A percentile compares a stretch with the other conserved stretches of the same genome.
phyloP scores from a whole-genome alignment of 2,888 invertebrate species.

The Pyrrhia umbra region DNA sequence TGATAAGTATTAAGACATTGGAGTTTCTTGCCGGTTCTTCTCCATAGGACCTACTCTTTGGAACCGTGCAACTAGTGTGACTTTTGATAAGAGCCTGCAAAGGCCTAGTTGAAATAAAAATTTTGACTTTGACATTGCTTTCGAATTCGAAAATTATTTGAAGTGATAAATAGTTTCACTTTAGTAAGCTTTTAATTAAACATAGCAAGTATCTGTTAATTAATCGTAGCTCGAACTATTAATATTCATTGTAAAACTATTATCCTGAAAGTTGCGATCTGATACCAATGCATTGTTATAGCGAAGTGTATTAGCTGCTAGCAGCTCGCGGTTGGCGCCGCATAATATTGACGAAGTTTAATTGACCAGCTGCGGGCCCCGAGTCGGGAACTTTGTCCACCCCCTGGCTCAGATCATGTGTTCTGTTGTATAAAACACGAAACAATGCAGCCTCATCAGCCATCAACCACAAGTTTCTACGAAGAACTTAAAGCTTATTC shows the following conservation, averaged over 20 bases:
- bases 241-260: conserved; percentile 37
- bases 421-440: conserved; percentile 67
- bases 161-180: not conserved
- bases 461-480: conserved; percentile 31
- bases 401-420: conserved; percentile 54
- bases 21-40: too few species aligned
- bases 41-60: too few species aligned
- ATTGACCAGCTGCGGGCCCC: conserved; percentile 63
- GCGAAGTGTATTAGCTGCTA: conserved; percentile 16
- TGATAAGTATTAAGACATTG: too few species aligned
- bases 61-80: too few species aligned
- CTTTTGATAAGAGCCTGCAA: too few species aligned
- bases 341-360: conserved; percentile 61
- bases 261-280: conserved; percentile 49
- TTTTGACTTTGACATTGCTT: not conserved
- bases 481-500: conserved; percentile 18
- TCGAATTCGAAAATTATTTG: not conserved
- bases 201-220: not conserved
- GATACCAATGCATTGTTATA: conserved; percentile 49
- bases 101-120: too few species aligned
- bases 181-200: conserved; percentile 19
- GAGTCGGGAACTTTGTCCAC: conserved; percentile 49
- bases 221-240: conserved; percentile 23
- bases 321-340: conserved; percentile 20
- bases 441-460: conserved; percentile 71